Conservation (phyloP, 2,113 vertebrate genomes). For the Progne subis region DNA sequence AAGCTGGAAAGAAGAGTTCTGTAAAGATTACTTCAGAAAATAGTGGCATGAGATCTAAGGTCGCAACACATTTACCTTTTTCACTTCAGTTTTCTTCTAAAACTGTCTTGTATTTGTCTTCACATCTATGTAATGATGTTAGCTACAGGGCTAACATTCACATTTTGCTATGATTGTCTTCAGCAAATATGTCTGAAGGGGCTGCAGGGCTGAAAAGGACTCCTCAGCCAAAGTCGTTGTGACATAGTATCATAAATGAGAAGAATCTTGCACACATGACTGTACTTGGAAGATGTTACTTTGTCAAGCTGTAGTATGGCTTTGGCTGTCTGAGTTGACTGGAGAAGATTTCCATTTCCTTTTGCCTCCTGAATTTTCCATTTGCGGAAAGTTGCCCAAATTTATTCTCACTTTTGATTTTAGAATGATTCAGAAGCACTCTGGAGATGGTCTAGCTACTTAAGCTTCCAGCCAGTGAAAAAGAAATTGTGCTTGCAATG, state of each 20-base stretch:
- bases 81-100: constrained; percentile 61
- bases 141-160: constrained; percentile 64
- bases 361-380: background rate
- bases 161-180: constrained; percentile 52
- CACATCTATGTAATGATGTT: constrained; percentile 53
- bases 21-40: constrained; percentile 51
- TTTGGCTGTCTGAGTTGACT: background rate
- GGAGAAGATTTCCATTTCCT: background rate
- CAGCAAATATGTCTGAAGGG: constrained; percentile 45
- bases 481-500: background rate
- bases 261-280: constrained; percentile 25
- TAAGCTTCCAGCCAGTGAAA: background rate
- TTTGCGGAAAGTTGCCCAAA: constrained; percentile 6
- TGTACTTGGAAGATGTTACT: constrained; percentile 7
- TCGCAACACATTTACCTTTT: constrained; percentile 64
- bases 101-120: constrained; percentile 47
- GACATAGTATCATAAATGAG: constrained; percentile 62
- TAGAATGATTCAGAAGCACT: background rate
- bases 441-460: background rate
- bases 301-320: constrained; percentile 25
- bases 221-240: constrained; percentile 54
- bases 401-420: constrained; percentile 31
- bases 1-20: constrained; percentile 40
- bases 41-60: constrained; percentile 27
- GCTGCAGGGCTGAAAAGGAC: constrained; percentile 56